Evolutionary conservation across 2,113 vertebrate species (phyloP), one percentile per base, ranked within the genome.

Genomic region (Ciconia stormi): DNA sequence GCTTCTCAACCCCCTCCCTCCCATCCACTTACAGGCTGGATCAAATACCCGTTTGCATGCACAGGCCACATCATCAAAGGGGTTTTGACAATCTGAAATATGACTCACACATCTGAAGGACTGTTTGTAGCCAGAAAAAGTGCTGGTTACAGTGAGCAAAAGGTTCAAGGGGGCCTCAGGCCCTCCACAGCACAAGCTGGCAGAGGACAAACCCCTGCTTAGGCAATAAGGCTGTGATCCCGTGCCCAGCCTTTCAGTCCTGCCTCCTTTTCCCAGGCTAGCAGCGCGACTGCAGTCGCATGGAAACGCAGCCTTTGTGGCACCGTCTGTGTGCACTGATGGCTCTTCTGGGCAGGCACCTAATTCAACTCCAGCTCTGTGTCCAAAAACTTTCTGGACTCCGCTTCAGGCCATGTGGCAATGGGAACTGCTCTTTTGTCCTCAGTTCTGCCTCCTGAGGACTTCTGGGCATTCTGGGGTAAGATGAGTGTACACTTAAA

Each of bases 201-300:
- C 74, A 93, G 63, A 77, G 46, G 44, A 87, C 34, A 76, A 85
- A 36, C 4, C 19, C 23, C 70, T 93, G 78, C 61, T 52, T 38
- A 63, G 40, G 73, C 81, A 96, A 40, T 79, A 76, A 62, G 52
- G 36, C 83, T 96, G 65, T 91, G 91, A 97, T 89, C 80, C 72
- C 9, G 3, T 87, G 87, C 80, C 91, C 89, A 92, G 87, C 27
- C 63, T 91, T 95, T 92, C 82, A 92, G 63, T 46, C 67, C 55
- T 73, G 27, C 15, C 70, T 91, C 42, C 78, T 17, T 90, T 96
- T 95, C 91, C 91, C 94, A 95, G 89, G 79, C 86, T 63, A 82
- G 56, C 58, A 1, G 2, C 13, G 3, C 46, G 83, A 81, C 63
- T 73, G 58, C 67, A 90, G 86, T 49, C 0, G 9, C 82, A 88